Evolutionary conservation across 2,113 vertebrate species (phyloP), one percentile per base, ranked within the genome.

Genomic region (Thryonomys swinderianus): DNA sequence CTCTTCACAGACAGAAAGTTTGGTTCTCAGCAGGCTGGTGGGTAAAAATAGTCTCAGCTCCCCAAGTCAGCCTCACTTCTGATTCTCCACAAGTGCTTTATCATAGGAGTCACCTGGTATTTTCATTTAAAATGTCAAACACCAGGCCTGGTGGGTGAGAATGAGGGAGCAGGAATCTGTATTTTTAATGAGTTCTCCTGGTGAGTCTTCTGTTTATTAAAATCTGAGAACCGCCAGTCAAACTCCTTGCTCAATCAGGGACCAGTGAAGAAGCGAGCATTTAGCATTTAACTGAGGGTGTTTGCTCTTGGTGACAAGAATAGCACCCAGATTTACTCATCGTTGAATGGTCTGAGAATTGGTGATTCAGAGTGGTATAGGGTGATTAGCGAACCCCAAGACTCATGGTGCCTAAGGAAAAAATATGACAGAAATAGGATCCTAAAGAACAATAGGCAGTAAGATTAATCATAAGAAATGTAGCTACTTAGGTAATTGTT

Each of bases 391-490:
- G 25, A 4, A 88, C 16, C 17, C 27, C 34, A 1, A 81, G 89
- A 62, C n/a, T 67, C 40, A 59, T 74, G 61, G 25, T 4, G 21
- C 55, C 51, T 67, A 64, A 25, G 23, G 17, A 88, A 92, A 4
- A 55, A 91, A 62, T 27, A 89, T 34, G 85, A 71, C 45, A 76
- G 9, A 84, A 93, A 82, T 71, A 76, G 42, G 84, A 73, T 71
- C n/a, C 66, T 80, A 87, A 86, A 95, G 62, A 94, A 90, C 32
- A 74, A 79, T 20, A 7, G 83, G 37, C 2, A 86, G 32, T 48
- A 79, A 66, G 82, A 93, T 88, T 81, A 93, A 40, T 62, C 85
- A 66, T 66, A 88, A 83, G 83, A 96, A 93, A 92, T 25, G 3
- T 37, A 95, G 32, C 20, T 42, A 53, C 64, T 82, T 85, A 83